Percentiles rank a stretch among this genome's conserved stretches.
Conservation (phyloP, 2,797 vertebrate genomes). For the Neostethus bicornis region DNA sequence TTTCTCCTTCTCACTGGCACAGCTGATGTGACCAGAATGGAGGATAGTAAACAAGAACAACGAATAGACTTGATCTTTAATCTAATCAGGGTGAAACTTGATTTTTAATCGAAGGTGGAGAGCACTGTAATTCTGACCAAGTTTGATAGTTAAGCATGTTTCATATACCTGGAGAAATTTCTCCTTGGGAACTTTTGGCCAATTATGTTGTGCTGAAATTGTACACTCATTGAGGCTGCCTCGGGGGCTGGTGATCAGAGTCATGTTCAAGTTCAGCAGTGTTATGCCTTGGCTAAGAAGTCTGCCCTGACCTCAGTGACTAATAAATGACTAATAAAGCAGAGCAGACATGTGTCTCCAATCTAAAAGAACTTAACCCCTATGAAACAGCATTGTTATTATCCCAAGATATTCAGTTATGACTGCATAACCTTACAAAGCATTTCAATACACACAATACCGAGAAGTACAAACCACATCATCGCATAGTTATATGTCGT, state of each 20-base stretch:
- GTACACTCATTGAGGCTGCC: slow-evolving; percentile 57
- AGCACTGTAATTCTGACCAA: slow-evolving; percentile 53
- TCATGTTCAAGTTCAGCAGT: slow-evolving; percentile 58
- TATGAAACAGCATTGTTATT: slow-evolving; percentile 60
- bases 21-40: slow-evolving; percentile 35
- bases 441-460: slow-evolving; percentile 51
- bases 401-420: slow-evolving; percentile 61
- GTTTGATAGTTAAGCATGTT: slow-evolving; percentile 51
- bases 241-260: slow-evolving; percentile 61
- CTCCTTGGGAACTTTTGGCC: slow-evolving; percentile 34
- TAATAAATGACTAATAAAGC: slow-evolving; percentile 78
- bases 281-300: slow-evolving; percentile 69
- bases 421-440: slow-evolving; percentile 62
- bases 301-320: slow-evolving; percentile 66
- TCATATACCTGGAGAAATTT: slow-evolving; percentile 53
- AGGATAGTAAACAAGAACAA: slow-evolving; percentile 51
- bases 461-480: slow-evolving; percentile 63
- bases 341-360: slow-evolving; percentile 73
- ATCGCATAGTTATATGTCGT: slow-evolving; percentile 52
- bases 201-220: slow-evolving; percentile 54
- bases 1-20: slow-evolving; percentile 55
- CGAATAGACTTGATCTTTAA: slow-evolving; percentile 48
- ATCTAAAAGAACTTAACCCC: slow-evolving; percentile 61
- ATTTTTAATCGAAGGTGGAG: slow-evolving; percentile 42
- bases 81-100: slow-evolving; percentile 47